Evolutionary conservation across 2,113 vertebrate genomes (phyloP).

Genomic region (Prunella fulvescens): DNA sequence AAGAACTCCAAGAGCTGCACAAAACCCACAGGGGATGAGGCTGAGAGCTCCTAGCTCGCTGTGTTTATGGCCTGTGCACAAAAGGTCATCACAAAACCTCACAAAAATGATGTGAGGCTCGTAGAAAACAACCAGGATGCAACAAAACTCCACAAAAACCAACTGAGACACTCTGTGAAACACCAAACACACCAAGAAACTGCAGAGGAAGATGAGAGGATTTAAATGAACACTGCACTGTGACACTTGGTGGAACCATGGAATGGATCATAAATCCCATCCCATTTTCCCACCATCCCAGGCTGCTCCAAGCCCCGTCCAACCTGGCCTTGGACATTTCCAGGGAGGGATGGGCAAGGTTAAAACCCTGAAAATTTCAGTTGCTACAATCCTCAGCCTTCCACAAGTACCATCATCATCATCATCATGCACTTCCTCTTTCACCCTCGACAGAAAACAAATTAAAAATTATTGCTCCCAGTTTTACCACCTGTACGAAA

Average conservation of each 20-base stretch:
- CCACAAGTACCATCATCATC: not conserved
- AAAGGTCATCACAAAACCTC: not conserved
- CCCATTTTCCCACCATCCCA: no score
- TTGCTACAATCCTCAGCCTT: not conserved
- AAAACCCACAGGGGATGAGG: rapidly evolving
- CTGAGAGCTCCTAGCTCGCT: not conserved
- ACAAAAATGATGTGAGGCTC: rapidly evolving
- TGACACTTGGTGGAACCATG: rapidly evolving
- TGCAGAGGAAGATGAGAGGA: rapidly evolving
- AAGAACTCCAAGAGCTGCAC: not conserved
- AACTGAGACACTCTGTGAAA: rapidly evolving
- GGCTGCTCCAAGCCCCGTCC: not conserved
- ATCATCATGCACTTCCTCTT: not conserved
- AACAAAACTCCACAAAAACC: rapidly evolving
- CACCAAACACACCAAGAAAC: rapidly evolving
- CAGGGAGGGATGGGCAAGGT: not conserved
- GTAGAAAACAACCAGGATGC: not conserved
- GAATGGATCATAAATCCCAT: not conserved
- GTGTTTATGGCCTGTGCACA: not conserved
- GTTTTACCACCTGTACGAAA: rapidly evolving
- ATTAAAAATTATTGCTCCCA: not conserved
- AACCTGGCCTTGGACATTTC: not conserved
- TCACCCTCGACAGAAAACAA: rapidly evolving
- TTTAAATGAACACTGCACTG: rapidly evolving
- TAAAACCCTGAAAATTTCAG: not conserved